These are phyloP conservation scores for Lathamus discolor DNA, from an alignment of 2,113 vertebrate species.

Conservation along the genomic window DNA sequence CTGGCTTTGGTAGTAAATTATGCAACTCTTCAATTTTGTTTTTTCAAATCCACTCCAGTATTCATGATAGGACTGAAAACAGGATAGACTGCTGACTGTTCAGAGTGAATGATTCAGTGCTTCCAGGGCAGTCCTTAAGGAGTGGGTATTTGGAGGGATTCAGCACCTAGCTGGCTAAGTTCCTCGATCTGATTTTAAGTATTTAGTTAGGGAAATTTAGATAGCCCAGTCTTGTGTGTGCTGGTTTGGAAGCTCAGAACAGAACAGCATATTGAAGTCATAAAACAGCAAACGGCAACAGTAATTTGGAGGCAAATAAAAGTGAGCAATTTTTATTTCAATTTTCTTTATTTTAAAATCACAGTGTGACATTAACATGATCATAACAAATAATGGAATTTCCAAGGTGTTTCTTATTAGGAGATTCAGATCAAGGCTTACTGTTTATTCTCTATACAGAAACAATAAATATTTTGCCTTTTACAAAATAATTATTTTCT, in stretches of 20 bases:
- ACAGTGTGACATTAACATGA: background rate
- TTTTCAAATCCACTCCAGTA: background rate
- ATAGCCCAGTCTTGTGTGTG: background rate
- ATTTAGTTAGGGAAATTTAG: background rate
- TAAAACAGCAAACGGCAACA: background rate
- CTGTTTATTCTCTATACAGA: background rate
- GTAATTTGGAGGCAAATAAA: background rate
- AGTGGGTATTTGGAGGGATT: rapidly evolving
- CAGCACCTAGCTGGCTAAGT: background rate
- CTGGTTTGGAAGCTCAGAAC: background rate
- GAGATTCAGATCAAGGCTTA: background rate
- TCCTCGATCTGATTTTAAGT: background rate
- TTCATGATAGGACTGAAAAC: background rate
- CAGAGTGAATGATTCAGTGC: background rate
- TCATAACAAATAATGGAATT: background rate
- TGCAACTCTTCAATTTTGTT: background rate
- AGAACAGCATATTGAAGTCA: background rate
- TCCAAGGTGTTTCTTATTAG: background rate
- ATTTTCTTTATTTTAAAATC: constrained; percentile 14
- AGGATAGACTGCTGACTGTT: background rate
- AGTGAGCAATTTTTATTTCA: background rate
- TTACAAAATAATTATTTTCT: background rate
- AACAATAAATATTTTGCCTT: background rate
- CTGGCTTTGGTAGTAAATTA: background rate
- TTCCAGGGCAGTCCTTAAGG: background rate